Percentiles rank a stretch among this genome's conserved stretches.
phyloP scores from a whole-genome alignment of 2,113 vertebrate genomes.

The Zootoca vivipara region DNA sequence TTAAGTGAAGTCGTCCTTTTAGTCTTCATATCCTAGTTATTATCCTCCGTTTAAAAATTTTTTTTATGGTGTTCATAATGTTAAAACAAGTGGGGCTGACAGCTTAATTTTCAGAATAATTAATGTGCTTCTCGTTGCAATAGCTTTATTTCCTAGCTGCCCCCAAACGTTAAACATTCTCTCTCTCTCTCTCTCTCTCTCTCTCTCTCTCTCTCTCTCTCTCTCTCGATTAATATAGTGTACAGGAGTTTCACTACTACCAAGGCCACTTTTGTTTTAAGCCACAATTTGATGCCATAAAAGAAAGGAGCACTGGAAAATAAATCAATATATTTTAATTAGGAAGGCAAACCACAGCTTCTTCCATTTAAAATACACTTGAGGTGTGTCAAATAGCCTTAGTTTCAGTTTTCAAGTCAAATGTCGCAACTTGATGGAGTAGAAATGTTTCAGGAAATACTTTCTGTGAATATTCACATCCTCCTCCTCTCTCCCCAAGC shows the following conservation, averaged over 20 bases:
- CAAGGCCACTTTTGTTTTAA: not conserved
- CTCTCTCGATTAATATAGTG: not conserved
- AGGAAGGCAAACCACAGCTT: not conserved
- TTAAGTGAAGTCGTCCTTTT: slow-evolving; percentile 16
- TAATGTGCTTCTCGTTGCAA: slow-evolving; percentile 6
- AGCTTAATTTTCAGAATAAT: slow-evolving; percentile 23
- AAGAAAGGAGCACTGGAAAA: not conserved
- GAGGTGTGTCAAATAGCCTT: not conserved
- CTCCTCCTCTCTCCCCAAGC: not conserved
- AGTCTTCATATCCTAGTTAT: slow-evolving; percentile 1
- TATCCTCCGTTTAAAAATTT: not conserved
- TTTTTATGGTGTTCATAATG: not conserved
- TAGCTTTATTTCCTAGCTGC: slow-evolving; percentile 5
- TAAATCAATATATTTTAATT: not conserved
- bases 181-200: no score
- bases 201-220: no score
- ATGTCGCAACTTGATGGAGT: not conserved
- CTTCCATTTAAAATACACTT: not conserved
- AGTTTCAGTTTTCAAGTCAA: not conserved
- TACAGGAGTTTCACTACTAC: not conserved
- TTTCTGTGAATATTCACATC: not conserved
- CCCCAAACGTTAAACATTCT: not conserved
- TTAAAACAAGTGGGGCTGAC: slow-evolving; percentile 7
- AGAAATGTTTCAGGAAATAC: not conserved
- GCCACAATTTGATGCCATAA: not conserved